A percentile compares a stretch with the other conserved stretches of the same genome.
These are phyloP conservation scores for Cassiopea andromeda DNA, from an alignment of 30 jellyfish, hydroid and myxozoan species.

Conservation along the genomic window DNA sequence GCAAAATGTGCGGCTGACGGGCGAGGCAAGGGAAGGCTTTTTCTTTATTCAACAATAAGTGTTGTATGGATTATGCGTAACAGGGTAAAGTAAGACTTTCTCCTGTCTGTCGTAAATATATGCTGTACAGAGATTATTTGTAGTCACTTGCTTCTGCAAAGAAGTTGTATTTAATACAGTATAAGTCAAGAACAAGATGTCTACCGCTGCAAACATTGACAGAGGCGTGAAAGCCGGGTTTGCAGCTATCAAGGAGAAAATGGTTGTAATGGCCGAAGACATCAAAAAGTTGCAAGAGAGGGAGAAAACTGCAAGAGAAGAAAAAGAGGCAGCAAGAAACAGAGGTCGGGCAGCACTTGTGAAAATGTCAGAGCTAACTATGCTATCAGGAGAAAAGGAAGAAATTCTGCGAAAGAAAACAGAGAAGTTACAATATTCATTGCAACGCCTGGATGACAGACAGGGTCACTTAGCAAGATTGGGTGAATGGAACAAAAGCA, in stretches of 20 bases:
- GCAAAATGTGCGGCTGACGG: not conserved
- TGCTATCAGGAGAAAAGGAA: constrained; percentile 55
- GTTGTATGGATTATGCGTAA: not conserved
- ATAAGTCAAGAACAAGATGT: not conserved
- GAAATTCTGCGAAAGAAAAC: constrained; percentile 41
- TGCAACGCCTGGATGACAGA: constrained; percentile 23
- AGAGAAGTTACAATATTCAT: constrained; percentile 27
- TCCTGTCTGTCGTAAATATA: not conserved
- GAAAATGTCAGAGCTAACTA: constrained; percentile 62
- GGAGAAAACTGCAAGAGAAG: constrained; percentile 12
- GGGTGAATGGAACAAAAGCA: constrained; percentile 46
- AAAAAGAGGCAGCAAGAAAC: constrained; percentile 2
- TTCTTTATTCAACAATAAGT: not conserved
- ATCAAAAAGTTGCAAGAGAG: constrained; percentile 28
- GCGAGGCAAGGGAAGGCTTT: not conserved
- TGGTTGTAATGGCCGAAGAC: constrained; percentile 38
- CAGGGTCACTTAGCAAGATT: constrained; percentile 40
- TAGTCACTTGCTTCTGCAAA: not conserved
- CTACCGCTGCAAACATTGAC: constrained; percentile 50
- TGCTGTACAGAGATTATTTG: not conserved
- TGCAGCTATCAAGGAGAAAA: constrained; percentile 54
- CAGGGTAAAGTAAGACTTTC: not conserved
- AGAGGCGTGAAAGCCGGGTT: constrained; percentile 64
- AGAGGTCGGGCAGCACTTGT: constrained; percentile 42
- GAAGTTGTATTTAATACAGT: not conserved